Conservation (phyloP, 1,140 invertebrate species). For the Nasonia vitripennis region DNA sequence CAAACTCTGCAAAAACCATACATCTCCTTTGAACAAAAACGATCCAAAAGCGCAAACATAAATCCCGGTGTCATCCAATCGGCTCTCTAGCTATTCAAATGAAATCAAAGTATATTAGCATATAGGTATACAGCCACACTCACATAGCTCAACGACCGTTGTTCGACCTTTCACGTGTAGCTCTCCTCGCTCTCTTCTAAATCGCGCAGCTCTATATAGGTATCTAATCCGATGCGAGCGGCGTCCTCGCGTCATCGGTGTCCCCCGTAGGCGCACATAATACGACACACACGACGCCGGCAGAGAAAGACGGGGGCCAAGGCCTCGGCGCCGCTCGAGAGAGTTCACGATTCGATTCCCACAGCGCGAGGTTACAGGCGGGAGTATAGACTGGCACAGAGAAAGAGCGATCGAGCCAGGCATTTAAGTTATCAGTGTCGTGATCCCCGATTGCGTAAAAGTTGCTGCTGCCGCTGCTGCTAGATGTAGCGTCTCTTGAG, state of each 20-base stretch:
- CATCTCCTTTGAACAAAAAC: background rate
- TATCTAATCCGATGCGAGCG: background rate
- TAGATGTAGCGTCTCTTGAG: too few species aligned
- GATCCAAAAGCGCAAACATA: background rate
- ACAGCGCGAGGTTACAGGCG: constrained; percentile 23
- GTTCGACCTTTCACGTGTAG: background rate
- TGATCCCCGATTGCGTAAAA: constrained; percentile 43
- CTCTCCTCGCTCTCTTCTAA: background rate
- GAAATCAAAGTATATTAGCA: background rate
- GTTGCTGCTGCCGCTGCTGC: background rate
- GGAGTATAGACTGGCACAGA: background rate
- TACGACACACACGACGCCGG: background rate
- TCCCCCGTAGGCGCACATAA: background rate
- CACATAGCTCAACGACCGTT: background rate
- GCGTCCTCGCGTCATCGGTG: background rate
- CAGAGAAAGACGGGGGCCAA: constrained; percentile 40
- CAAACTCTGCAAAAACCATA: background rate
- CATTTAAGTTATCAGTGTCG: constrained; percentile 46
- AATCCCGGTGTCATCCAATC: background rate
- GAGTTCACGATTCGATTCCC: constrained; percentile 49
- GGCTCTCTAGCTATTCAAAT: background rate
- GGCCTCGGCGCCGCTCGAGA: constrained; percentile 39
- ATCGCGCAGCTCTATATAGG: background rate
- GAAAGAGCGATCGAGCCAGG: background rate
- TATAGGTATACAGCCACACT: too few species aligned